These are phyloP conservation scores for Drosophila guanche DNA, from an alignment of 1,140 invertebrate genomes.

Conservation along the genomic window DNA sequence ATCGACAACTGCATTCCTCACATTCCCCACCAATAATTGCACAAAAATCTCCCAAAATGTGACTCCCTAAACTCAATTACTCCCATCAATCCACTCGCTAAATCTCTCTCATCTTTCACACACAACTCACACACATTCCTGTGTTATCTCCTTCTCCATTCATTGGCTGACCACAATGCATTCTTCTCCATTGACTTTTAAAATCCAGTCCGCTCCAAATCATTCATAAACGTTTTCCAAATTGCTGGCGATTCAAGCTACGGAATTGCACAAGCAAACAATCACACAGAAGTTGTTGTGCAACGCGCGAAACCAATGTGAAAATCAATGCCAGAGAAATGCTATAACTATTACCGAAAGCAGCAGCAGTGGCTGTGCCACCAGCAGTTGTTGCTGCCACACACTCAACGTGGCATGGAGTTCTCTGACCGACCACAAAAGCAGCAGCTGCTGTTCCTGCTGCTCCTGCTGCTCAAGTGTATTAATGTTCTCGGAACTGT, in stretches of 20 bases:
- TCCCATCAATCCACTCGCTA: too few relatives aligned
- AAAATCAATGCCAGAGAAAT: constrained; percentile 17
- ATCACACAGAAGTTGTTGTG: constrained; percentile 21
- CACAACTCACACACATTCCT: too few relatives aligned
- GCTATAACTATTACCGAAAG: constrained; percentile 27
- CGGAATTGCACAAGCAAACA: background rate
- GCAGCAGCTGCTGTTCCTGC: constrained; percentile 17
- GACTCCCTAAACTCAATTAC: too few relatives aligned
- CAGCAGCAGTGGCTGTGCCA: background rate
- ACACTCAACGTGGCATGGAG: background rate
- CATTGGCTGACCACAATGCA: too few relatives aligned
- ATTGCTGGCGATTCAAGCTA: constrained; percentile 12
- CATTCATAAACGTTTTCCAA: constrained; percentile 3
- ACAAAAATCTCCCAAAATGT: too few relatives aligned
- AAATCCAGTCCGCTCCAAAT: too few relatives aligned
- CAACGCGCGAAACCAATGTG: constrained; percentile 4
- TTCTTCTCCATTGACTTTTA: too few relatives aligned
- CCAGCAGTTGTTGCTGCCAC: background rate
- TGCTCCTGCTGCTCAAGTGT: constrained; percentile 25
- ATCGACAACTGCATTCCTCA: too few relatives aligned
- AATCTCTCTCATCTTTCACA: too few relatives aligned
- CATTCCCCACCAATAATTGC: too few relatives aligned
- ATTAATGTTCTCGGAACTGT: constrained; percentile 40
- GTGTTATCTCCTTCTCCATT: too few relatives aligned
- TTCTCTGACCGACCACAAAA: constrained; percentile 31